Evolutionary conservation across 2,888 invertebrate genomes (phyloP), one percentile per base, ranked within the genome.

Genomic region (Oscheius myriophilus): DNA sequence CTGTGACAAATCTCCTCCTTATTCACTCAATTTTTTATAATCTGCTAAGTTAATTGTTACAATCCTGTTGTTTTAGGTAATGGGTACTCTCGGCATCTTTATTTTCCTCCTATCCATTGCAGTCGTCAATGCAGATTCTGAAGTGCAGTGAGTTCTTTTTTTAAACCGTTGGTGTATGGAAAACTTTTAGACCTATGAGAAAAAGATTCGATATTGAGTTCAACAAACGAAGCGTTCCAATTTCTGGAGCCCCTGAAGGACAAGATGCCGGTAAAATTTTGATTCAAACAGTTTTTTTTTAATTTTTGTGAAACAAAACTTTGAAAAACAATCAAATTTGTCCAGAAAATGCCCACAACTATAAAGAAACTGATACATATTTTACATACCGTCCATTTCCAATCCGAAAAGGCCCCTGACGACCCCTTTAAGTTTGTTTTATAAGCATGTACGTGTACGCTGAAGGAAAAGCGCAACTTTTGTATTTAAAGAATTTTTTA

Each of bases 191-290:
- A 11, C 18, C n/a, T 54, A 33, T 54, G 33, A 54, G 26, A 26
- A 52, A 63, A 26, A 11, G 53, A 14, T 63, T 63, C 42, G 63
- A 63, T 16, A 7, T 41, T n/a, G 46, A 49, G 18, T 46, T 61
- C 9, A 11, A 11, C 3, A 63, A 63, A 39, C 52, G 63, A 49
- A 39, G 61, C 26, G 12, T 49, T 25, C 25, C 61, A n/a, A 61
- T 61, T 49, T 61, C 61, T 21, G 61, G 49, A 26, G 49, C 46
- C 25, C 49, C 61, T 2, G 61, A 46, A 11, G 61, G 49, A 21
- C 33, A 14, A 2, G 46, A 26, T 9, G 4, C 33, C 3, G 33
- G 33, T 33, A 33, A 33, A 33, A 3, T 6, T 33, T 6, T 6
- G 9, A 33, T 6, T 33, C 9, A 33, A 33, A 33, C 3, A 33